phyloP scores from a whole-genome alignment of 2,888 invertebrate genomes.

The Philopedon plagiatum region DNA sequence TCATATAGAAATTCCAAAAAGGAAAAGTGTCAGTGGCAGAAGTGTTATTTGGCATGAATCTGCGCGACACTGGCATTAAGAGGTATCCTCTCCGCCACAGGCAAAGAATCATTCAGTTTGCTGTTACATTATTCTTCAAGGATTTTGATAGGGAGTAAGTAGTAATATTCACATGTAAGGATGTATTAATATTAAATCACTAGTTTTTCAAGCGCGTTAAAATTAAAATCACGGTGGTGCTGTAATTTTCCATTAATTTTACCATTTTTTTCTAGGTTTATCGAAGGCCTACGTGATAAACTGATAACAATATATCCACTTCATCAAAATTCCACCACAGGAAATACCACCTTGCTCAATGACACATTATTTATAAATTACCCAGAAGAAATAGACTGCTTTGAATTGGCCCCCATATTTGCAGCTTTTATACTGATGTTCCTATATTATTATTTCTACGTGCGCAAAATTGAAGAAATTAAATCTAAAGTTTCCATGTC shows the following conservation, averaged over 20 bases:
- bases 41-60: slow-evolving; percentile 92
- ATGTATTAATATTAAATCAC: no score
- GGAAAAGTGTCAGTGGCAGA: slow-evolving; percentile 89
- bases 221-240: no score
- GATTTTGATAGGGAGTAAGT: slow-evolving; percentile 83
- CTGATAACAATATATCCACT: slow-evolving; percentile 81
- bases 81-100: slow-evolving; percentile 88
- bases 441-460: slow-evolving; percentile 94
- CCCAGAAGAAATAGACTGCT: slow-evolving; percentile 89
- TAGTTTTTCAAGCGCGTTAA: no score
- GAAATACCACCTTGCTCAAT: slow-evolving; percentile 57
- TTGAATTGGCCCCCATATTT: slow-evolving; percentile 87
- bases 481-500: slow-evolving; percentile 91
- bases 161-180: no score
- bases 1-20: slow-evolving; percentile 82
- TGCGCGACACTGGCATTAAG: slow-evolving; percentile 92
- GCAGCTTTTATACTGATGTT: slow-evolving; percentile 90
- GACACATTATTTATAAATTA: slow-evolving; percentile 85
- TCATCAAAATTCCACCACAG: slow-evolving; percentile 70
- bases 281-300: slow-evolving; percentile 81
- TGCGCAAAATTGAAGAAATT: slow-evolving; percentile 94
- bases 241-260: no score
- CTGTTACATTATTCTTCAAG: slow-evolving; percentile 89
- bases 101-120: slow-evolving; percentile 89
- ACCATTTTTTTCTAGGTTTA: slow-evolving; percentile 77